These are phyloP conservation scores for Dromas ardeola DNA, from an alignment of 2,113 vertebrate species.

Conservation along the genomic window DNA sequence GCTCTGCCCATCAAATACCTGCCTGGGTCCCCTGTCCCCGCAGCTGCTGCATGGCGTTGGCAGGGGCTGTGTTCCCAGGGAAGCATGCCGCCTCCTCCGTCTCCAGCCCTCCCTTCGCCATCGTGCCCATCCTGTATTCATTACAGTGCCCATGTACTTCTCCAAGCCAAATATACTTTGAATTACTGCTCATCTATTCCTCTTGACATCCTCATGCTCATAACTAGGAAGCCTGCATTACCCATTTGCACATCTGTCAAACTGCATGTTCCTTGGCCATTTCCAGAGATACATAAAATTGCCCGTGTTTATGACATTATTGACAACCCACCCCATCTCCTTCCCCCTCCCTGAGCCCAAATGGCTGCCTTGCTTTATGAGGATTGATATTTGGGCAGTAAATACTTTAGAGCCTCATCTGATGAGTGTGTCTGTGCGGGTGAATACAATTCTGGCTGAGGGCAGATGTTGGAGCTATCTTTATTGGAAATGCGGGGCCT, in stretches of 20 bases:
- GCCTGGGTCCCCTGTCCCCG: fast-evolving
- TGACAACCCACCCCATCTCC: background rate
- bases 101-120: background rate
- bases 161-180: conserved; percentile 50
- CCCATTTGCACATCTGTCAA: conserved; percentile 66
- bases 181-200: conserved; percentile 65
- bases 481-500: background rate
- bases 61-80: background rate
- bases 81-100: background rate
- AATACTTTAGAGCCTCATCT: conserved; percentile 70
- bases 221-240: conserved; percentile 61
- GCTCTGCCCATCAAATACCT: background rate
- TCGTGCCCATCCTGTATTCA: background rate
- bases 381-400: conserved; percentile 71
- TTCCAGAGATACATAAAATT: conserved; percentile 71
- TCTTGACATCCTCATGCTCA: conserved; percentile 60
- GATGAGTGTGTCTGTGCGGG: conserved; percentile 50
- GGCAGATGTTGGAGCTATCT: conserved; percentile 62
- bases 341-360: conserved; percentile 26
- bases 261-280: conserved; percentile 55
- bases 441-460: conserved; percentile 57
- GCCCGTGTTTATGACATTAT: conserved; percentile 65
- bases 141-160: background rate
- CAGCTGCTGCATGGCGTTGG: background rate
- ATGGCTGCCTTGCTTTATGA: conserved; percentile 60